Conservation (phyloP, 2,888 invertebrate species). For the Cetonia aurata region DNA sequence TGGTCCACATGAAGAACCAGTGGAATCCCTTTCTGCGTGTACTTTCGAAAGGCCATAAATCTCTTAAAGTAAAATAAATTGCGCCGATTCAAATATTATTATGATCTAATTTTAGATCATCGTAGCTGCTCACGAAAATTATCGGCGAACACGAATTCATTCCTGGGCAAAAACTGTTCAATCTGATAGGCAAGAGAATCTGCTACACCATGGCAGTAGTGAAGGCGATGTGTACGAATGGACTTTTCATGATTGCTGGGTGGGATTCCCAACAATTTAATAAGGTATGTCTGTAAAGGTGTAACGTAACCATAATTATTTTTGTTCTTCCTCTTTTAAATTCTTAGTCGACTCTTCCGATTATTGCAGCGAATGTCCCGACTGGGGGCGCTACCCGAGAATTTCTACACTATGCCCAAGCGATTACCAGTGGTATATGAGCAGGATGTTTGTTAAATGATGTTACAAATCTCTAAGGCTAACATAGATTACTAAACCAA, state of each 20-base stretch:
- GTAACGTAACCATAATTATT: background rate
- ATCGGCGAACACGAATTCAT: slow-evolving; percentile 20
- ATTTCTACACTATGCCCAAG: slow-evolving; percentile 67
- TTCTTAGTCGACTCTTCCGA: slow-evolving; percentile 52
- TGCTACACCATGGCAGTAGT: slow-evolving; percentile 71
- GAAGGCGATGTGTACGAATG: slow-evolving; percentile 74
- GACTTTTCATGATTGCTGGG: slow-evolving; percentile 75
- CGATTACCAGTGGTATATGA: slow-evolving; percentile 33
- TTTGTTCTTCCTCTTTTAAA: background rate
- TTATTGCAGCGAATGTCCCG: slow-evolving; percentile 65
- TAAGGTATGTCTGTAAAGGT: slow-evolving; percentile 61
- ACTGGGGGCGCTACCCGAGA: slow-evolving; percentile 66
- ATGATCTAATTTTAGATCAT: background rate
- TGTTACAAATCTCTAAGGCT: too few species aligned
- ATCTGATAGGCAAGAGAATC: slow-evolving; percentile 63
- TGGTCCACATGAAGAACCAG: background rate
- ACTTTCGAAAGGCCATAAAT: too few species aligned
- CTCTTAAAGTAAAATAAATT: background rate
- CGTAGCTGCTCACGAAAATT: too few species aligned
- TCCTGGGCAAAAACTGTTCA: slow-evolving; percentile 16
- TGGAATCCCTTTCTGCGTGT: too few species aligned
- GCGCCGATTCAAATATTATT: background rate
- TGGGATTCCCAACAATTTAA: slow-evolving; percentile 71
- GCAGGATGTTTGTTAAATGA: slow-evolving; percentile 6
- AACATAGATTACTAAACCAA: too few species aligned